Conservation (phyloP, 1,140 invertebrate genomes). For the Drosophila bipectinata region DNA sequence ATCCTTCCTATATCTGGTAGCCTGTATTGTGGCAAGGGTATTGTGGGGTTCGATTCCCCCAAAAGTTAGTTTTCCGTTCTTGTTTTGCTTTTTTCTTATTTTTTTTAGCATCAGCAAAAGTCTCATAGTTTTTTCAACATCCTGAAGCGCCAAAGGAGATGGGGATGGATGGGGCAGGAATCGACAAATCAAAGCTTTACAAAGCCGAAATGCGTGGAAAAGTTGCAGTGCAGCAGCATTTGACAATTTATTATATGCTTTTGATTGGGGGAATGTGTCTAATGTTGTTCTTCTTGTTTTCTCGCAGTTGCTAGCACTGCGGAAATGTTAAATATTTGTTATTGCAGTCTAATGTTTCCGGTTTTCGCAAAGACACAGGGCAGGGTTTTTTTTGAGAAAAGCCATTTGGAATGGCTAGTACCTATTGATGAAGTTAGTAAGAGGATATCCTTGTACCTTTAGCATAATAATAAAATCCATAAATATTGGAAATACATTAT, state of each 20-base stretch:
- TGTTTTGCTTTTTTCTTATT: conserved; percentile 42
- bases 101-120: conserved; percentile 72
- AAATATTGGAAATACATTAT: too few relatives aligned
- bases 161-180: background rate
- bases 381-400: background rate
- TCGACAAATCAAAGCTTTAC: conserved; percentile 74
- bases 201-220: conserved; percentile 58
- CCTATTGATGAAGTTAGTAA: too few relatives aligned
- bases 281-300: conserved; percentile 37
- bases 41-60: background rate
- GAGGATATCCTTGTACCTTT: too few relatives aligned
- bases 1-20: too few relatives aligned
- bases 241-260: conserved; percentile 74
- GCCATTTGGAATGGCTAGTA: background rate
- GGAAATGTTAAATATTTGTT: conserved; percentile 83
- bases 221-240: conserved; percentile 62
- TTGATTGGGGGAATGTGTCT: conserved; percentile 50
- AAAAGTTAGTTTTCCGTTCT: background rate
- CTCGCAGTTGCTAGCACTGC: conserved; percentile 33
- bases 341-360: conserved; percentile 80
- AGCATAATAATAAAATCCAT: too few relatives aligned
- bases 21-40: background rate
- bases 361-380: conserved; percentile 45
- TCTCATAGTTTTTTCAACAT: conserved; percentile 50
- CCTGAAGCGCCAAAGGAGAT: conserved; percentile 22